phyloP scores from a whole-genome alignment of 2,888 invertebrate species.

The Clistopyga incitator region DNA sequence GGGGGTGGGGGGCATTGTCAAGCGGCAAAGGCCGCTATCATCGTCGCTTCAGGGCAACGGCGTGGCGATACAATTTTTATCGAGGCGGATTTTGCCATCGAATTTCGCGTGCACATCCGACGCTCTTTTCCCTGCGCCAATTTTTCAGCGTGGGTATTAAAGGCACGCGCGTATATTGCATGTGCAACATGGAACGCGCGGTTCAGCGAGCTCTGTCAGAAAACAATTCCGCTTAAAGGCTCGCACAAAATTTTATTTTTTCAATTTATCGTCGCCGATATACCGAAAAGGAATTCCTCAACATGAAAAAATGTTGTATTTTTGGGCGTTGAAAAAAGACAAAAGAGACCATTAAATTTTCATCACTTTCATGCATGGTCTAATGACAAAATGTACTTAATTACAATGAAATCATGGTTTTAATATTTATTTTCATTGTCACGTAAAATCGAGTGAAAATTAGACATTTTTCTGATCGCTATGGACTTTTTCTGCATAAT shows the following conservation, averaged over 20 bases:
- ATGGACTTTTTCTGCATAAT: too few species aligned
- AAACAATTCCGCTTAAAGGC: constrained; percentile 43
- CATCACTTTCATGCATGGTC: too few species aligned
- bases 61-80: constrained; percentile 70
- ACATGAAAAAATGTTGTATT: not conserved
- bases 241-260: constrained; percentile 25
- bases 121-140: constrained; percentile 53
- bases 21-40: constrained; percentile 37
- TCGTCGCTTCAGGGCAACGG: constrained; percentile 70
- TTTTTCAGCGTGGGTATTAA: constrained; percentile 44
- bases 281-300: not conserved
- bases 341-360: not conserved
- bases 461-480: too few species aligned
- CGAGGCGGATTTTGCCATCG: constrained; percentile 61
- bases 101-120: constrained; percentile 67
- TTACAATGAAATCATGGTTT: too few species aligned
- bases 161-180: constrained; percentile 56
- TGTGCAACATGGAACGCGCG: constrained; percentile 51
- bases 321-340: not conserved
- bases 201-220: constrained; percentile 45
- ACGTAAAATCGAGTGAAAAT: too few species aligned
- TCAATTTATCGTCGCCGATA: not conserved
- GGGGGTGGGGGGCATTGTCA: constrained; percentile 52
- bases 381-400: too few species aligned
- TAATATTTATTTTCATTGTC: too few species aligned